These are phyloP conservation scores for Cyclophora punctaria DNA, from an alignment of 2,888 invertebrate genomes.

Conservation along the genomic window DNA sequence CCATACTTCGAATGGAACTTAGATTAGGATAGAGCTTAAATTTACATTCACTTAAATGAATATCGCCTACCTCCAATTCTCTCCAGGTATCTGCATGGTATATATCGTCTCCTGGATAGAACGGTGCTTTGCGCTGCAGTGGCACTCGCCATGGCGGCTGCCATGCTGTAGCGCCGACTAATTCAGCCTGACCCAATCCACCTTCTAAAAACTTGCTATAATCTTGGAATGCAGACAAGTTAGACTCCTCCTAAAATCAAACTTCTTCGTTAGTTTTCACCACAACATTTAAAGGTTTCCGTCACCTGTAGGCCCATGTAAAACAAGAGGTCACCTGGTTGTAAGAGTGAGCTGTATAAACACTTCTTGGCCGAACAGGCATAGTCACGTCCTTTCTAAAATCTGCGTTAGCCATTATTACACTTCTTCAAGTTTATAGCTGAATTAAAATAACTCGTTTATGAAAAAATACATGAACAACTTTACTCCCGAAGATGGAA, in stretches of 20 bases:
- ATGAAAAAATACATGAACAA: slow-evolving; percentile 62
- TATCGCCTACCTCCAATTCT: slow-evolving; percentile 52
- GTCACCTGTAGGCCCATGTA: neutral
- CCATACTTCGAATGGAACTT: neutral
- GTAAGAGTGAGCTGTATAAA: slow-evolving; percentile 80
- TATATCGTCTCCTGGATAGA: slow-evolving; percentile 71
- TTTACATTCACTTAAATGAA: neutral
- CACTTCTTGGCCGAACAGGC: slow-evolving; percentile 78
- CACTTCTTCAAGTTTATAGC: slow-evolving; percentile 54
- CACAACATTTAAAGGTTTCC: too few relatives aligned
- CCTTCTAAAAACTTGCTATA: slow-evolving; percentile 74
- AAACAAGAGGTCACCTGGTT: slow-evolving; percentile 44
- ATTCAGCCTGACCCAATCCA: slow-evolving; percentile 72
- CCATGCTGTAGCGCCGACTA: slow-evolving; percentile 69
- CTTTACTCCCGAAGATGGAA: slow-evolving; percentile 51
- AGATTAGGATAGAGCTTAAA: neutral
- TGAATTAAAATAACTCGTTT: slow-evolving; percentile 51
- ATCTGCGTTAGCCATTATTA: slow-evolving; percentile 68
- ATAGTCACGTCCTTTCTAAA: slow-evolving; percentile 65
- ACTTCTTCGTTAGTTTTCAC: neutral
- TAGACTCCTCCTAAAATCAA: slow-evolving; percentile 56
- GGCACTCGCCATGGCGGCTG: slow-evolving; percentile 76
- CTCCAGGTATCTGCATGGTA: slow-evolving; percentile 70
- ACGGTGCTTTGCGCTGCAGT: slow-evolving; percentile 74
- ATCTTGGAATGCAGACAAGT: slow-evolving; percentile 68